Conservation (phyloP, 2,113 vertebrate species). For the Cairina moschata region DNA sequence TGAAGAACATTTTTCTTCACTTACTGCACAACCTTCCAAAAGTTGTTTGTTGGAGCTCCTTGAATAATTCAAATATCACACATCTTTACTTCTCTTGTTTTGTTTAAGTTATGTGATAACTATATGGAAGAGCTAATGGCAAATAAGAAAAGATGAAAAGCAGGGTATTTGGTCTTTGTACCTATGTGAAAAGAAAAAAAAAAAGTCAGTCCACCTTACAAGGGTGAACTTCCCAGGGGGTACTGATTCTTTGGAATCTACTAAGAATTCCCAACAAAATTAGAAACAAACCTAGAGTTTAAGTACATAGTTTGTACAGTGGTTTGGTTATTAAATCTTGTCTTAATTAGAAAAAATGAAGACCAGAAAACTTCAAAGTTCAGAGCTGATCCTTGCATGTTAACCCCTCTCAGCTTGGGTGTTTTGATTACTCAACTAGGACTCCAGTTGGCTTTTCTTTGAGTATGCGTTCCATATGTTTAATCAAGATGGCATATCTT, state of each 20-base stretch:
- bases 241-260: slow-evolving; percentile 75
- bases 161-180: not conserved
- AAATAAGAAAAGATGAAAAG: slow-evolving; percentile 47
- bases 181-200: not conserved
- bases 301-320: slow-evolving; percentile 80
- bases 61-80: not conserved
- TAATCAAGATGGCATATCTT: slow-evolving; percentile 76
- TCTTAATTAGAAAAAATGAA: slow-evolving; percentile 83
- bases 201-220: slow-evolving; percentile 61
- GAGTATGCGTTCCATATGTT: slow-evolving; percentile 83
- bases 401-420: slow-evolving; percentile 82
- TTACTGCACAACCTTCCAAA: not conserved
- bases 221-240: slow-evolving; percentile 65
- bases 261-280: slow-evolving; percentile 79
- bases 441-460: slow-evolving; percentile 75
- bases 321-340: slow-evolving; percentile 84
- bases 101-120: not conserved
- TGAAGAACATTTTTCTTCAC: not conserved
- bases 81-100: not conserved
- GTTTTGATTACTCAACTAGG: slow-evolving; percentile 81
- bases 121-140: not conserved
- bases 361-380: slow-evolving; percentile 84
- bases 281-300: slow-evolving; percentile 80
- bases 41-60: not conserved
- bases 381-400: slow-evolving; percentile 77